phyloP scores from a whole-genome alignment of 2,797 vertebrate genomes.

The Capromys pilorides region DNA sequence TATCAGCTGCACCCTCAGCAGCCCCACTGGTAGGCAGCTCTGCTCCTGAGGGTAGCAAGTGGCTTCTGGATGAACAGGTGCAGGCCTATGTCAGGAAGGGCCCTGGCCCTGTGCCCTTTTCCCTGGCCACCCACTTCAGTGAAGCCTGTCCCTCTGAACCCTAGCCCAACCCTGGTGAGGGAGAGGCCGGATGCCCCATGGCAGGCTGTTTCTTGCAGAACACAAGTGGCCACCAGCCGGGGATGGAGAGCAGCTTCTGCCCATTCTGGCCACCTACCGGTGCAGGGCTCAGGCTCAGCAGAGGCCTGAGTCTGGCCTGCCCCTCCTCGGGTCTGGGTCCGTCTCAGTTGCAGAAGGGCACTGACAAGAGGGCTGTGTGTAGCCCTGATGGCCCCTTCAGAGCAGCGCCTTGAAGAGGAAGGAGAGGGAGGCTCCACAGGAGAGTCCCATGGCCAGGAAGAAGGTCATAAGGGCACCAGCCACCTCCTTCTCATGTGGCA shows the following conservation, averaged over 20 bases:
- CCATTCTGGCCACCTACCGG: neutral
- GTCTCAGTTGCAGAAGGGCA: neutral
- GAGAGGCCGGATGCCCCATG: neutral
- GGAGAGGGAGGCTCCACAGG: conserved; percentile 89
- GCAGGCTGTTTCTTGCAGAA: neutral
- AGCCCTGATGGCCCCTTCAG: conserved; percentile 61
- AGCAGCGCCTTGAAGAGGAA: conserved; percentile 88
- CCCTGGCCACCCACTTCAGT: neutral
- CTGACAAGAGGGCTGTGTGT: neutral
- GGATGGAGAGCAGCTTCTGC: neutral
- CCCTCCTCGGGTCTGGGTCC: neutral
- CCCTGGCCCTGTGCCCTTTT: neutral
- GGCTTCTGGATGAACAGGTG: neutral
- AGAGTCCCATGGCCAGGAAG: conserved; percentile 92
- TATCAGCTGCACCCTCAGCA: neutral
- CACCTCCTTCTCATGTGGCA: conserved; percentile 89
- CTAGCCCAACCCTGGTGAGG: neutral
- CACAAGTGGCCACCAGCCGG: neutral
- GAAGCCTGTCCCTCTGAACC: neutral
- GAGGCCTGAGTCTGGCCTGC: neutral
- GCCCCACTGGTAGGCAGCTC: neutral
- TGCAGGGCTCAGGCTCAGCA: neutral
- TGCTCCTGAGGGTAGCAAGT: neutral
- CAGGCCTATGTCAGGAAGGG: neutral
- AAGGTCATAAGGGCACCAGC: conserved; percentile 94